phyloP scores from a whole-genome alignment of 2,113 vertebrate species.

The Ivindomyrus marchei region DNA sequence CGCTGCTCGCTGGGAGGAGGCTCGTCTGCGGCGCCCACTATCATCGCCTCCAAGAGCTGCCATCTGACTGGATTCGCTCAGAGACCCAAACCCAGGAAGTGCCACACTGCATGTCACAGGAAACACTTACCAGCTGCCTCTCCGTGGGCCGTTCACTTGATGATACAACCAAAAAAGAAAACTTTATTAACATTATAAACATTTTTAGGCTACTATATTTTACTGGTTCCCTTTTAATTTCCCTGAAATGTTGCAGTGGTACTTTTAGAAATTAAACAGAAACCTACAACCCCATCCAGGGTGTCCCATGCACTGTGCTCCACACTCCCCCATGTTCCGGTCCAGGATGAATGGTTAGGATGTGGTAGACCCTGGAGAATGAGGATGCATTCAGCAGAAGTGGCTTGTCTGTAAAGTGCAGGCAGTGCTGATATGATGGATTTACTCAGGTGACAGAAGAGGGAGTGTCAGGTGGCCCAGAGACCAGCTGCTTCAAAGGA shows the following conservation, averaged over 20 bases:
- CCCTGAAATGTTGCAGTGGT: background rate
- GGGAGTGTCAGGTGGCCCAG: background rate
- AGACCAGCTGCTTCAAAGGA: background rate
- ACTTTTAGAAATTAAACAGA: background rate
- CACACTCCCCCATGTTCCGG: background rate
- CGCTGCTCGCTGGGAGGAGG: conserved; percentile 28
- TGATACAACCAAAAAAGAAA: background rate
- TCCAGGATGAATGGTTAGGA: background rate
- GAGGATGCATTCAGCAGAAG: background rate
- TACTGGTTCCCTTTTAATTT: background rate
- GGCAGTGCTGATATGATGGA: background rate
- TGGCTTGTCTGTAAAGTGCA: background rate
- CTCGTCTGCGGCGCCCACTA: conserved; percentile 17
- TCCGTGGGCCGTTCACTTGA: background rate
- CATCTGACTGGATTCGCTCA: background rate
- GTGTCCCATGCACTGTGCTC: background rate
- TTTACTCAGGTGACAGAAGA: background rate
- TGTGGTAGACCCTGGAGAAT: background rate
- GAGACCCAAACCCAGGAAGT: conserved; percentile 12
- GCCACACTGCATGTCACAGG: no score
- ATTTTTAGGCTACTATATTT: background rate
- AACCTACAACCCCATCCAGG: no score
- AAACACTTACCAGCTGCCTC: background rate
- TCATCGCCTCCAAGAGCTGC: conserved; percentile 15
- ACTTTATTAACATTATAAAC: background rate